Conservation (phyloP, 2,113 vertebrate species). For the Pandion haliaetus region DNA sequence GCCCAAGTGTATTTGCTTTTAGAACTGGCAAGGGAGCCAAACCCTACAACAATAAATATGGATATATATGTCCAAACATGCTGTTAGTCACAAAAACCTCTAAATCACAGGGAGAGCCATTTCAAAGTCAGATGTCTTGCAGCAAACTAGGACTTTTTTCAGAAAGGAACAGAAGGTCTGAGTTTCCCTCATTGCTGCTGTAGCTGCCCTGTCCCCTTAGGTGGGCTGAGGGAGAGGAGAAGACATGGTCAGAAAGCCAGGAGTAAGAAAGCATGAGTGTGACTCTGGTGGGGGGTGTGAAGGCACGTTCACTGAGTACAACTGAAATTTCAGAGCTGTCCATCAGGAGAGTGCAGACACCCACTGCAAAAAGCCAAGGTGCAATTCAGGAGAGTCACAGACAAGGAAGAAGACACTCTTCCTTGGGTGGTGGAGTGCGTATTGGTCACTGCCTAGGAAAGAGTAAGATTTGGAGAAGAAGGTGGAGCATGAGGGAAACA, state of each 20-base stretch:
- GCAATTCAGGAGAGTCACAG: neutral
- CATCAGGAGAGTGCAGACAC: neutral
- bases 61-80: neutral
- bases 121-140: neutral
- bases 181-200: neutral
- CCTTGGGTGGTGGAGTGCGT: neutral
- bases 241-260: neutral
- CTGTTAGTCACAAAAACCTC: neutral
- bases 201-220: neutral
- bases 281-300: neutral
- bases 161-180: neutral
- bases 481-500: neutral
- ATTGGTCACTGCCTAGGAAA: neutral
- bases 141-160: neutral
- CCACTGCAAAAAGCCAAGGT: neutral
- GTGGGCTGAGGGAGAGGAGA: neutral
- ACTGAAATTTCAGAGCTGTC: neutral
- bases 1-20: neutral
- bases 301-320: neutral
- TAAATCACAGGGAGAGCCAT: neutral
- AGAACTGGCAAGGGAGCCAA: neutral
- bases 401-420: neutral
- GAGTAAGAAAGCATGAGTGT: neutral
- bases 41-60: accelerated
- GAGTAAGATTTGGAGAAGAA: neutral